These are phyloP conservation scores for Aurelia sp. DNA, from an alignment of 30 jellyfish, hydroid and myxozoan genomes.

Conservation along the genomic window DNA sequence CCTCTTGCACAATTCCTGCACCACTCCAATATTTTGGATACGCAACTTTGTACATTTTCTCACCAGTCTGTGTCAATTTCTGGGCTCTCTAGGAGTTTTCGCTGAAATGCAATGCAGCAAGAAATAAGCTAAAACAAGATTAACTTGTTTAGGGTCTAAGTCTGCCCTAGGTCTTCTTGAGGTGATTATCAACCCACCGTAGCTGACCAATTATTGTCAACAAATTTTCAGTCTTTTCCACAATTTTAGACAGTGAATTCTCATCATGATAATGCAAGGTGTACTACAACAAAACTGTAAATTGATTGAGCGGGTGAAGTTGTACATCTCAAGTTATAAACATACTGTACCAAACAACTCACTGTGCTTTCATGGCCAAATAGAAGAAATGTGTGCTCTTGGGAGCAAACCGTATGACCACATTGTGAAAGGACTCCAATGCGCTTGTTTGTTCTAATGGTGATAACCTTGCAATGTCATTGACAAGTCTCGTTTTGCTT, in stretches of 20 bases:
- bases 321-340: background rate
- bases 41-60: slow-evolving; percentile 9
- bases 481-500: slow-evolving; percentile 14
- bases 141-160: background rate
- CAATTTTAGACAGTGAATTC: too few species aligned
- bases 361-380: slow-evolving; percentile 56
- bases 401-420: slow-evolving; percentile 37
- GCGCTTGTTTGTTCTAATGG: slow-evolving; percentile 56
- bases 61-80: slow-evolving; percentile 5
- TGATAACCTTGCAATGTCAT: slow-evolving; percentile 30
- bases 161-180: background rate
- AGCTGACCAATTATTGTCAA: background rate
- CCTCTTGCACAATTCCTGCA: slow-evolving; percentile 6
- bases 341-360: background rate
- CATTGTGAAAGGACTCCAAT: slow-evolving; percentile 36
- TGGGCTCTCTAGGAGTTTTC: slow-evolving; percentile 23
- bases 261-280: background rate
- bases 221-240: too few species aligned
- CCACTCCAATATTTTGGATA: slow-evolving; percentile 29
- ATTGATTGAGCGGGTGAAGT: background rate
- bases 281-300: background rate
- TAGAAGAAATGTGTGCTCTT: slow-evolving; percentile 29
- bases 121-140: background rate
- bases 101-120: slow-evolving; percentile 28
- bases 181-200: background rate